Evolutionary conservation across 2,888 invertebrate genomes (phyloP).

Genomic region (Scaptodrosophila latifasciaeformis): DNA sequence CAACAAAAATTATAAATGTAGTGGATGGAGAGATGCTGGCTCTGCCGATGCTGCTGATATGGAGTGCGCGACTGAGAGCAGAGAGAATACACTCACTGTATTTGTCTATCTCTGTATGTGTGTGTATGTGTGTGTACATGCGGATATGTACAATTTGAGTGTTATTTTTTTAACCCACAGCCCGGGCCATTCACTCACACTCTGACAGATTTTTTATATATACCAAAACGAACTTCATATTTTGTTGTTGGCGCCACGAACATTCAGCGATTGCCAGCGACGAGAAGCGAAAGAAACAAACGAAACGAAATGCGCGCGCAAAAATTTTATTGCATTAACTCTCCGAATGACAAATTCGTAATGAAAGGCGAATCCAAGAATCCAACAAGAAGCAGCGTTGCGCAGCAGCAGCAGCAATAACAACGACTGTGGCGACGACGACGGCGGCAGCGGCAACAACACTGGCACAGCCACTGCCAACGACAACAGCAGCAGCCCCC

Average conservation of each 20-base stretch:
- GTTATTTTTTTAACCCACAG: slow-evolving; percentile 61
- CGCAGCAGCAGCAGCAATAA: no score
- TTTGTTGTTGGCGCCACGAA: slow-evolving; percentile 6
- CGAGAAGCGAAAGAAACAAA: no score
- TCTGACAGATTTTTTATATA: no score
- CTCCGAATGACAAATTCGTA: slow-evolving; percentile 74
- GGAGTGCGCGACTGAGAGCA: slow-evolving; percentile 20
- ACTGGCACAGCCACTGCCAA: no score
- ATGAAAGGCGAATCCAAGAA: no score
- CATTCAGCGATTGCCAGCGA: no score
- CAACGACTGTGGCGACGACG: slow-evolving; percentile 33
- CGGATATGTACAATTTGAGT: slow-evolving; percentile 30
- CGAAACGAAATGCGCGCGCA: slow-evolving; percentile 65
- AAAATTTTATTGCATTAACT: slow-evolving; percentile 73
- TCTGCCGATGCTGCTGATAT: slow-evolving; percentile 22
- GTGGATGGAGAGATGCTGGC: neutral
- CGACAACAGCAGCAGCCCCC: slow-evolving; percentile 25
- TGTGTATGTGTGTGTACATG: neutral
- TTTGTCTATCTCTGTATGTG: no score
- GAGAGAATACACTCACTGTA: no score
- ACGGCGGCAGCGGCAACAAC: slow-evolving; percentile 19
- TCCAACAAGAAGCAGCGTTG: no score
- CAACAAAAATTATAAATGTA: neutral
- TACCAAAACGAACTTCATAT: no score
- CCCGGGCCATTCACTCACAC: slow-evolving; percentile 25